Evolutionary conservation across 2,113 vertebrate genomes (phyloP).

Genomic region (Xiphophorus hellerii): DNA sequence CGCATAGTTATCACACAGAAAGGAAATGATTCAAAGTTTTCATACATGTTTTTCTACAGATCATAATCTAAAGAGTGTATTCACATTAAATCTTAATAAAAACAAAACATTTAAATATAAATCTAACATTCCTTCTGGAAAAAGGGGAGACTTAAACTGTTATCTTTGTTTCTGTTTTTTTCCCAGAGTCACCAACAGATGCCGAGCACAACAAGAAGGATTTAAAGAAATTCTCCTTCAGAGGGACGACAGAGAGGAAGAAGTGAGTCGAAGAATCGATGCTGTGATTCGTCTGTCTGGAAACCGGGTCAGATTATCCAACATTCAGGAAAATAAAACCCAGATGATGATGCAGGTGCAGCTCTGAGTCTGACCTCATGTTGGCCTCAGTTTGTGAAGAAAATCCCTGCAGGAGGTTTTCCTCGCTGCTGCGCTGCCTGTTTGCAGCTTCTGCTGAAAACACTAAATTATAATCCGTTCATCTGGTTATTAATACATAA

Average conservation of each 20-base stretch:
- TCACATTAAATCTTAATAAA: conserved; percentile 28
- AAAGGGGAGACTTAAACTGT: conserved; percentile 3
- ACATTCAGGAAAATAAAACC: conserved; percentile 29
- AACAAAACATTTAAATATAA: conserved; percentile 27
- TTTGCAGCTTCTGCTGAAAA: conserved; percentile 22
- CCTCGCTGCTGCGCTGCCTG: conserved; percentile 18
- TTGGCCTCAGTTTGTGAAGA: conserved; percentile 14
- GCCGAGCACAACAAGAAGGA: conserved; percentile 41
- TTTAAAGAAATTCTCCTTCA: conserved; percentile 58
- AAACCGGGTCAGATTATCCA: conserved; percentile 44
- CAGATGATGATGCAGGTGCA: background rate
- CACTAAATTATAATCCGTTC: background rate
- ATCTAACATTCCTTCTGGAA: conserved; percentile 6
- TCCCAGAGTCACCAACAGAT: conserved; percentile 41
- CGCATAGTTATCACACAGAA: too few relatives aligned
- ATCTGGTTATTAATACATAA: background rate
- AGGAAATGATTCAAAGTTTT: too few relatives aligned
- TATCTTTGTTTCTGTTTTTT: background rate
- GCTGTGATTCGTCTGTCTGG: conserved; percentile 51
- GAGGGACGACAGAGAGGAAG: conserved; percentile 11
- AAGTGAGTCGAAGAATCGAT: conserved; percentile 47
- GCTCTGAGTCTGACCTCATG: conserved; percentile 36
- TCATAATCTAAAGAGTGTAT: background rate
- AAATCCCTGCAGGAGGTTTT: conserved; percentile 29
- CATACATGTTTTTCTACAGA: too few relatives aligned